Percentiles rank a stretch among this genome's conserved stretches.
Conservation (phyloP, 1,140 invertebrate species). For the Charaxes varanes region DNA sequence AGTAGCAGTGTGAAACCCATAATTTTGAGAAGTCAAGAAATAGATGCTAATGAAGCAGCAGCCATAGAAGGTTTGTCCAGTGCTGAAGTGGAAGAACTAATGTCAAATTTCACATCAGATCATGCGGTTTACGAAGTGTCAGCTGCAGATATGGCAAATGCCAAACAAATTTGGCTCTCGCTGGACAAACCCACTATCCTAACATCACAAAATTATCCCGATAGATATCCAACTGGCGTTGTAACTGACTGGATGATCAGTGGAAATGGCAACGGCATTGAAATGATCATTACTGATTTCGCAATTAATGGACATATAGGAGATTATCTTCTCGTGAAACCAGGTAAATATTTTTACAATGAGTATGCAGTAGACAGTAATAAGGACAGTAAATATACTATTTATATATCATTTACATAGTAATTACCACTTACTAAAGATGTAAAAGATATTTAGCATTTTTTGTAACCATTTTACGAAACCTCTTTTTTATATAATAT, state of each 20-base stretch:
- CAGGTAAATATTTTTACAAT: conserved; percentile 28
- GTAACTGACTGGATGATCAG: conserved; percentile 51
- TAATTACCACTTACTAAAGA: too few species aligned
- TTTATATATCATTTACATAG: not conserved
- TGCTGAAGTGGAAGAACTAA: conserved; percentile 25
- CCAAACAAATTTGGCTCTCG: conserved; percentile 15
- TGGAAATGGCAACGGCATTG: conserved; percentile 50
- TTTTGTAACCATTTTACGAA: too few species aligned
- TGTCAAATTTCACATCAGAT: conserved; percentile 22
- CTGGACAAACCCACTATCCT: conserved; percentile 30
- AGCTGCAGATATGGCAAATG: conserved; percentile 2
- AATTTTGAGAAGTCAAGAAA: too few species aligned
- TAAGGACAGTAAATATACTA: not conserved
- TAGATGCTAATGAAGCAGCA: conserved; percentile 8
- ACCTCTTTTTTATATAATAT: too few species aligned
- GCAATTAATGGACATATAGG: conserved; percentile 38
- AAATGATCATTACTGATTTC: conserved; percentile 52
- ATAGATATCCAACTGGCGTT: conserved; percentile 38
- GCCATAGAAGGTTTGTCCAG: conserved; percentile 22
- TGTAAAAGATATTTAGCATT: too few species aligned
- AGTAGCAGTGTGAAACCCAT: not conserved
- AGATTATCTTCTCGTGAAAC: conserved; percentile 51
- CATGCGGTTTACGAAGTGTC: conserved; percentile 3
- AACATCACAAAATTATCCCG: conserved; percentile 43
- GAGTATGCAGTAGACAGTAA: too few species aligned